Conservation (phyloP, 2,888 invertebrate genomes). For the Cybosia mesomella region DNA sequence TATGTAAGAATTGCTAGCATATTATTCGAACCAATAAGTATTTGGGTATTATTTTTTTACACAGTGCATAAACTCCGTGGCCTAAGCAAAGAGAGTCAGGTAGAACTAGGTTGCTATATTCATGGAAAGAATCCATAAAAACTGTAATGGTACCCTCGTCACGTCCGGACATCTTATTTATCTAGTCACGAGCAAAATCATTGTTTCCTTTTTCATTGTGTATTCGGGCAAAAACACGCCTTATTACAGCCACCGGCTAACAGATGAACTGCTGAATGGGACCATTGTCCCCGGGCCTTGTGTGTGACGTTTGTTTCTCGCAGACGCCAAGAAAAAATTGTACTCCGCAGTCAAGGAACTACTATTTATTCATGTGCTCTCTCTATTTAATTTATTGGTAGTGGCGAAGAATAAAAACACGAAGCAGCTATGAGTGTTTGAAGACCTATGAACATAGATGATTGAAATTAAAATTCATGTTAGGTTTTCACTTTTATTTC, state of each 20-base stretch:
- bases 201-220: constrained; percentile 80
- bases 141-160: constrained; percentile 83
- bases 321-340: constrained; percentile 58
- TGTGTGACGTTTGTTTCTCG: constrained; percentile 73
- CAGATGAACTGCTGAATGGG: constrained; percentile 76
- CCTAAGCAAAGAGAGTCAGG: constrained; percentile 79
- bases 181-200: constrained; percentile 84
- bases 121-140: constrained; percentile 82
- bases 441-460: neutral
- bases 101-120: constrained; percentile 63
- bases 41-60: neutral
- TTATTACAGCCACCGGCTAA: constrained; percentile 78
- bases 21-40: neutral
- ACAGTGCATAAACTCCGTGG: constrained; percentile 66
- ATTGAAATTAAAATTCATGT: neutral
- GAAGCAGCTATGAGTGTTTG: neutral
- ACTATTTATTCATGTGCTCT: constrained; percentile 65
- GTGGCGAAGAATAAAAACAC: constrained; percentile 19
- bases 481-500: neutral
- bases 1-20: neutral
- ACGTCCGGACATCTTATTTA: constrained; percentile 84
- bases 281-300: constrained; percentile 74
- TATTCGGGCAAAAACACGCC: constrained; percentile 76
- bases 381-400: constrained; percentile 49
- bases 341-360: constrained; percentile 53